Evolutionary conservation across 2,888 invertebrate genomes (phyloP).

Genomic region (Latrodectus hesperus): DNA sequence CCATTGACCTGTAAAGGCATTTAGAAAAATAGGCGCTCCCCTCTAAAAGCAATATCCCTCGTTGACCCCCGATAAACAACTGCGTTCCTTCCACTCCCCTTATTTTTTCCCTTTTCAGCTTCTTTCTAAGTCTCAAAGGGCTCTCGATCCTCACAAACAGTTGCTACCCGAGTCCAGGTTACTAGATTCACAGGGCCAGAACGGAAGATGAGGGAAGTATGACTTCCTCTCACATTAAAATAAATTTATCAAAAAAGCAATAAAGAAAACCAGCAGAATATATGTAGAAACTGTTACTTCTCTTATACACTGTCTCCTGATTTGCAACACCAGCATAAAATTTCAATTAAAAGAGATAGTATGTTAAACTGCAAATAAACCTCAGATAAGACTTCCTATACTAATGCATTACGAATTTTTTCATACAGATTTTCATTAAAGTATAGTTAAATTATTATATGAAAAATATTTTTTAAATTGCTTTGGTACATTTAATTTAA

Average conservation of each 20-base stretch:
- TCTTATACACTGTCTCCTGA: no score
- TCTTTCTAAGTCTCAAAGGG: constrained; percentile 8
- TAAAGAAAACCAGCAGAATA: no score
- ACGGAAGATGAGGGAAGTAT: constrained; percentile 30
- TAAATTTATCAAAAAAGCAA: background rate
- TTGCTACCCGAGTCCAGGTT: constrained; percentile 28
- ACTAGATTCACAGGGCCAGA: constrained; percentile 36
- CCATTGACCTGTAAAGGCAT: constrained; percentile 64
- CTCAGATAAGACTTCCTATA: no score
- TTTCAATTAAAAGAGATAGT: no score
- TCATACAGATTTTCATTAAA: no score
- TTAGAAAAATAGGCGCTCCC: constrained; percentile 33
- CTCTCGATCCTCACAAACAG: constrained; percentile 34
- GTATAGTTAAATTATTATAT: no score
- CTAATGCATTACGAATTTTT: no score
- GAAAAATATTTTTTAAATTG: no score
- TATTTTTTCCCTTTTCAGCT: constrained; percentile 11
- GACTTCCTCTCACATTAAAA: background rate
- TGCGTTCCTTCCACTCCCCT: constrained; percentile 15
- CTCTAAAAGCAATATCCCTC: constrained; percentile 34
- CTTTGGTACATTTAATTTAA: no score
- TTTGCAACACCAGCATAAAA: no score
- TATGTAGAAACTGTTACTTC: no score
- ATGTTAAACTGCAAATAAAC: no score
- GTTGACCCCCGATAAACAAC: constrained; percentile 49